Conservation (phyloP, 1,140 invertebrate genomes). For the Pristionchus pacificus region DNA sequence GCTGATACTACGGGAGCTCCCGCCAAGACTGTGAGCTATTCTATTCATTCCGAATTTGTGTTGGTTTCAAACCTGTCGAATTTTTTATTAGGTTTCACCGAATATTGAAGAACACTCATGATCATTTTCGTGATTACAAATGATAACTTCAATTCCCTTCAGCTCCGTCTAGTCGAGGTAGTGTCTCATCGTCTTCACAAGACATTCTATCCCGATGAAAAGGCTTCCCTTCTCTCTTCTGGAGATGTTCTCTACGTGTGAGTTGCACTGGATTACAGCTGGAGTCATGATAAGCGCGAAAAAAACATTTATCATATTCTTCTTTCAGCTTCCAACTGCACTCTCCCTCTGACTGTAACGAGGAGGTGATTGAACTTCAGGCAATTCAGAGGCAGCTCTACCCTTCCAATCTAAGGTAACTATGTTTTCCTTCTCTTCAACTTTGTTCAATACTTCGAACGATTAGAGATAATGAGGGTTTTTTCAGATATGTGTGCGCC, state of each 20-base stretch:
- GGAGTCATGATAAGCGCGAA: too few species aligned
- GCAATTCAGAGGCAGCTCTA: slow-evolving; percentile 33
- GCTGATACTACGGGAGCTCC: slow-evolving; percentile 23
- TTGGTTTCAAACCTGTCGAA: slow-evolving; percentile 36
- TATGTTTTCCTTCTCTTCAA: neutral
- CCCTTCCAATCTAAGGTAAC: neutral
- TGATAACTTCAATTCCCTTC: too few species aligned
- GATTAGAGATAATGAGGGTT: too few species aligned
- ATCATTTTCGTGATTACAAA: neutral
- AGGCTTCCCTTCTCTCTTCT: slow-evolving; percentile 43
- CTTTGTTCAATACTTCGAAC: neutral
- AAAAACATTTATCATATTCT: slow-evolving; percentile 16
- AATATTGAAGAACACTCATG: neutral
- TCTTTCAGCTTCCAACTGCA: slow-evolving; percentile 34
- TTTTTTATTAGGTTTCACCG: neutral
- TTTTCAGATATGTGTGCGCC: slow-evolving; percentile 14
- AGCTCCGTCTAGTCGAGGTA: slow-evolving; percentile 58
- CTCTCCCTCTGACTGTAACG: slow-evolving; percentile 23
- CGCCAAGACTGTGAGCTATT: slow-evolving; percentile 31
- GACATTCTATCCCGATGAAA: slow-evolving; percentile 42
- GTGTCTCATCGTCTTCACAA: slow-evolving; percentile 56
- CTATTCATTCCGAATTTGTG: slow-evolving; percentile 51
- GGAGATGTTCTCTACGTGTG: slow-evolving; percentile 58
- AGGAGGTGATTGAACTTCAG: slow-evolving; percentile 31
- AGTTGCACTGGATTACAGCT: slow-evolving; percentile 42